Conservation (phyloP, 2,888 invertebrate genomes). For the Pristionchus japonicus region DNA sequence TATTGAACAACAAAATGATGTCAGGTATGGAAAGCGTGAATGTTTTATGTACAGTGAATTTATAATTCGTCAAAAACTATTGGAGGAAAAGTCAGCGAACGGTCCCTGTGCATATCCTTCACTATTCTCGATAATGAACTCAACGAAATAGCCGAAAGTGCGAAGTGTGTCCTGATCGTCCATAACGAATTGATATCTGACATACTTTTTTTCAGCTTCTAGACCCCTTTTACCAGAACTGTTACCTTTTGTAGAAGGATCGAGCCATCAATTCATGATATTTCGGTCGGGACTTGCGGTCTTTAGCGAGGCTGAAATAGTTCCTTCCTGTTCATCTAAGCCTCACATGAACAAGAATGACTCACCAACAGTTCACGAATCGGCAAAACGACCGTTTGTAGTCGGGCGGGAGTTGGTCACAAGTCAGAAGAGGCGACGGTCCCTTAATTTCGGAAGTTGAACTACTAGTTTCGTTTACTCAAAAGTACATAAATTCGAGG, state of each 20-base stretch:
- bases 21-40: too few relatives aligned
- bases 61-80: neutral
- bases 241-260: neutral
- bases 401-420: slow-evolving; percentile 34
- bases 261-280: slow-evolving; percentile 86
- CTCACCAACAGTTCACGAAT: slow-evolving; percentile 95
- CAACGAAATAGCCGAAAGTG: neutral
- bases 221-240: neutral
- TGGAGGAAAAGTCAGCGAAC: neutral
- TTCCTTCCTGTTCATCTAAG: too few relatives aligned
- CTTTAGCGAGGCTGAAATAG: slow-evolving; percentile 91
- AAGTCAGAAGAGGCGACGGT: neutral
- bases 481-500: neutral
- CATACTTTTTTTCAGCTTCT: too few relatives aligned
- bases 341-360: neutral
- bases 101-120: neutral
- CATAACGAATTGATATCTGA: neutral
- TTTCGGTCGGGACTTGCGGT: slow-evolving; percentile 93
- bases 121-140: neutral
- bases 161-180: neutral
- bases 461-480: neutral
- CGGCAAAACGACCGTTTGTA: slow-evolving; percentile 48
- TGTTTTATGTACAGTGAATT: too few relatives aligned
- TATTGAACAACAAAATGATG: too few relatives aligned
- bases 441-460: slow-evolving; percentile 24